These are phyloP conservation scores for Scaptodrosophila lebanonensis DNA, from an alignment of 1,140 invertebrate genomes.

Conservation along the genomic window DNA sequence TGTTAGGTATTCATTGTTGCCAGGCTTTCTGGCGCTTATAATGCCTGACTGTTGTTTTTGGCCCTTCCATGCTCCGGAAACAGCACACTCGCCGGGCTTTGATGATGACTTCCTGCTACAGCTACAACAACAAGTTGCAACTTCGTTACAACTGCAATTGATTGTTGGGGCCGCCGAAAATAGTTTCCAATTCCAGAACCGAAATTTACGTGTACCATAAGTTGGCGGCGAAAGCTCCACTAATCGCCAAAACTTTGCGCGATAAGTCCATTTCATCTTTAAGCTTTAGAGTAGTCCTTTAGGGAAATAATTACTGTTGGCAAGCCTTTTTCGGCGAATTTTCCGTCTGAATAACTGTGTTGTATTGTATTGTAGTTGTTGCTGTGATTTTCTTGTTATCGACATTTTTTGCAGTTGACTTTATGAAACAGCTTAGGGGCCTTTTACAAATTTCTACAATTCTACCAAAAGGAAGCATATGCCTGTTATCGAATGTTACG, in stretches of 20 bases:
- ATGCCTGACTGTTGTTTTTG: conserved; percentile 5
- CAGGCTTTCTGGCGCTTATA: conserved; percentile 22
- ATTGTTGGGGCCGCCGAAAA: conserved; percentile 6
- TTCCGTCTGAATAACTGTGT: too few species aligned
- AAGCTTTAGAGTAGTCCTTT: conserved; percentile 23
- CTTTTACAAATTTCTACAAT: conserved; percentile 38
- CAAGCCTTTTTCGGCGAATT: too few species aligned
- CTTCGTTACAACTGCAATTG: conserved; percentile 29
- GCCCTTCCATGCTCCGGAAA: conserved; percentile 31
- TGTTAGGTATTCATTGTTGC: conserved; percentile 21
- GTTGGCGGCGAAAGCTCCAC: conserved; percentile 4
- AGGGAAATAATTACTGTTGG: too few species aligned
- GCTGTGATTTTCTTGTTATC: not conserved
- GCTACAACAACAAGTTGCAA: conserved; percentile 24
- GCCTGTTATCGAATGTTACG: too few species aligned
- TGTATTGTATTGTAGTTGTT: not conserved
- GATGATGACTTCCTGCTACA: conserved; percentile 24
- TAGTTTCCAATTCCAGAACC: conserved; percentile 22
- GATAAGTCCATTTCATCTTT: conserved; percentile 47
- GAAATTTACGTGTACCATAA: too few species aligned
- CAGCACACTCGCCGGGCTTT: conserved; percentile 30
- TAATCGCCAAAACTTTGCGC: conserved; percentile 17
- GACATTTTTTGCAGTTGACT: conserved; percentile 61
- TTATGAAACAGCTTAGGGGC: conserved; percentile 64
- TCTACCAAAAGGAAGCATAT: not conserved